These are phyloP conservation scores for Oncorhynchus nerka DNA, from an alignment of 2,113 vertebrate genomes.

Conservation along the genomic window DNA sequence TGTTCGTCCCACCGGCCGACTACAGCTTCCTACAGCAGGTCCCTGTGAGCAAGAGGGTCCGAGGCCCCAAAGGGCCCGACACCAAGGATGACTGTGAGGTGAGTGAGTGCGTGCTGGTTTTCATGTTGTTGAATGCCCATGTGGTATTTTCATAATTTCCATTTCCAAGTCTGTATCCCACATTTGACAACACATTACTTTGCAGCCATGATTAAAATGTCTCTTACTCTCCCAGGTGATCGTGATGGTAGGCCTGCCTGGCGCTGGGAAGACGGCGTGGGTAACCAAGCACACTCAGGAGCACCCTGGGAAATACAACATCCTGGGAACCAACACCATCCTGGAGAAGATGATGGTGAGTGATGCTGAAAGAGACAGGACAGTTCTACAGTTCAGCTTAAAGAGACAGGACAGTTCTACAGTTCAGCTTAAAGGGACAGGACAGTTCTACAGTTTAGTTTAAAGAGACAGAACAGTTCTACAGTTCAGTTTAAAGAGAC, in stretches of 20 bases:
- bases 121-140: too few relatives aligned
- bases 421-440: too few relatives aligned
- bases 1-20: slow-evolving; percentile 70
- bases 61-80: slow-evolving; percentile 76
- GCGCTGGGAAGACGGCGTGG: slow-evolving; percentile 82
- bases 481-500: too few relatives aligned
- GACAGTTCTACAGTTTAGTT: too few relatives aligned
- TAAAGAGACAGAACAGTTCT: too few relatives aligned
- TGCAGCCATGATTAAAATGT: not conserved
- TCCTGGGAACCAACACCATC: slow-evolving; percentile 84
- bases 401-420: not conserved
- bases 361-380: not conserved
- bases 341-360: slow-evolving; percentile 86
- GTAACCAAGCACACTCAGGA: slow-evolving; percentile 75
- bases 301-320: slow-evolving; percentile 80
- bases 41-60: slow-evolving; percentile 63
- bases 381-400: not conserved
- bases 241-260: slow-evolving; percentile 85
- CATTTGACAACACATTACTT: too few relatives aligned
- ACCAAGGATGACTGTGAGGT: slow-evolving; percentile 84
- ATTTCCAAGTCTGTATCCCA: too few relatives aligned
- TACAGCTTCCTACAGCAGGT: slow-evolving; percentile 79
- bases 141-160: too few relatives aligned
- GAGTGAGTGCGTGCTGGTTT: slow-evolving; percentile 55
- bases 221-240: slow-evolving; percentile 67